Evolutionary conservation across 2,888 invertebrate genomes (phyloP).

Genomic region (Spatulosminthurus flaviceps): DNA sequence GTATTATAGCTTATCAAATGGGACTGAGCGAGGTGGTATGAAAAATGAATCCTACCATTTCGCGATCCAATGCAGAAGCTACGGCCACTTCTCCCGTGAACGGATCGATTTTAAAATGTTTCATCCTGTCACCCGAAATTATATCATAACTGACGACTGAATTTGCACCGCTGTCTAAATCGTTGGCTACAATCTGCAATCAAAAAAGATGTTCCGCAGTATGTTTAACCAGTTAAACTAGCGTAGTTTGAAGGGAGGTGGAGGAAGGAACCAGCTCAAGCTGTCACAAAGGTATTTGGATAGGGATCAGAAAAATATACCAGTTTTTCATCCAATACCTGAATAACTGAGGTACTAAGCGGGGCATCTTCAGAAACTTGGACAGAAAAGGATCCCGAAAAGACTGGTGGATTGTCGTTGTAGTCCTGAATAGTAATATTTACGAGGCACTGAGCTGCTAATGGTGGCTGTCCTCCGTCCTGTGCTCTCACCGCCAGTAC

Average conservation of each 20-base stretch:
- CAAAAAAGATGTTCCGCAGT: conserved; percentile 32
- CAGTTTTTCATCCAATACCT: conserved; percentile 68
- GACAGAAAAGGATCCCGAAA: conserved; percentile 77
- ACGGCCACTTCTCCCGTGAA: conserved; percentile 81
- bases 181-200: conserved; percentile 77
- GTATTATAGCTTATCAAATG: neutral
- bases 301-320: too few relatives aligned
- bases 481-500: conserved; percentile 88
- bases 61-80: conserved; percentile 80
- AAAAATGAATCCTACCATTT: conserved; percentile 71
- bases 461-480: conserved; percentile 87
- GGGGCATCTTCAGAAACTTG: conserved; percentile 82
- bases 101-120: conserved; percentile 81
- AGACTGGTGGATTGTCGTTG: conserved; percentile 87
- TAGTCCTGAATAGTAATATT: conserved; percentile 86
- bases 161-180: conserved; percentile 83
- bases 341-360: conserved; percentile 77
- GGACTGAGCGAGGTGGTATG: too few relatives aligned
- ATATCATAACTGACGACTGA: conserved; percentile 82
- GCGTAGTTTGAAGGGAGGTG: too few relatives aligned
- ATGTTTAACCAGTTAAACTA: too few relatives aligned
- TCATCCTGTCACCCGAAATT: conserved; percentile 77
- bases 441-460: conserved; percentile 86
- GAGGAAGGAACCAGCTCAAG: too few relatives aligned
- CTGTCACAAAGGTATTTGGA: too few relatives aligned